Evolutionary conservation across 1,140 invertebrate species (phyloP).

Genomic region (Bombus pascuorum): DNA sequence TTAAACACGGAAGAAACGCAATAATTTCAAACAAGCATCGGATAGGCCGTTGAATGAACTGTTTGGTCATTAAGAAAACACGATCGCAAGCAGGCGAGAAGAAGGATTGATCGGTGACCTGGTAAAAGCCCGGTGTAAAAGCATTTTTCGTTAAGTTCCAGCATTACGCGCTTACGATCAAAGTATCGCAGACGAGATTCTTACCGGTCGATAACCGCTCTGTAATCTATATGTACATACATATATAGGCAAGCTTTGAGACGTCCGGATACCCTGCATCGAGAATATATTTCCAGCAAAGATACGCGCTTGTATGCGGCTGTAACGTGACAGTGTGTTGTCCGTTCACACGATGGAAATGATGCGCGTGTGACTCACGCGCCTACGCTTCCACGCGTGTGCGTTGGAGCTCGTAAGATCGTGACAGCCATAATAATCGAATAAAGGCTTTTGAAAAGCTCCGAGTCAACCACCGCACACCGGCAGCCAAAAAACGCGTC

Average conservation of each 20-base stretch:
- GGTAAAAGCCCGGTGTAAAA: constrained; percentile 17
- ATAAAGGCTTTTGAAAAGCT: constrained; percentile 24
- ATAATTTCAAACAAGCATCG: neutral
- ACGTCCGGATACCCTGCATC: constrained; percentile 64
- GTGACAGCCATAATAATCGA: constrained; percentile 50
- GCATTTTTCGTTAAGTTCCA: constrained; percentile 42
- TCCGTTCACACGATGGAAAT: neutral
- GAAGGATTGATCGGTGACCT: constrained; percentile 32
- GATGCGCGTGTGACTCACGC: constrained; percentile 7
- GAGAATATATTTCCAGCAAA: constrained; percentile 64
- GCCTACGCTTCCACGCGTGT: constrained; percentile 9
- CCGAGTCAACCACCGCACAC: neutral
- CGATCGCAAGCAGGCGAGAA: no score
- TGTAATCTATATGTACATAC: constrained; percentile 56
- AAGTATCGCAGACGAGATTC: constrained; percentile 54
- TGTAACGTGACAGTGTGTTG: neutral
- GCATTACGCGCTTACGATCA: constrained; percentile 55
- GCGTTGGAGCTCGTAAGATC: constrained; percentile 15
- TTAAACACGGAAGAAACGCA: neutral
- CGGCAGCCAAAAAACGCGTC: neutral
- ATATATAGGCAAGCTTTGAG: constrained; percentile 64
- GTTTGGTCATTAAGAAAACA: neutral
- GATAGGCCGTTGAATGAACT: neutral
- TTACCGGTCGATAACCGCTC: constrained; percentile 62
- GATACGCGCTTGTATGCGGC: constrained; percentile 1